These are phyloP conservation scores for Aradophagus sp. DNA, from an alignment of 1,140 invertebrate genomes.

Conservation along the genomic window DNA sequence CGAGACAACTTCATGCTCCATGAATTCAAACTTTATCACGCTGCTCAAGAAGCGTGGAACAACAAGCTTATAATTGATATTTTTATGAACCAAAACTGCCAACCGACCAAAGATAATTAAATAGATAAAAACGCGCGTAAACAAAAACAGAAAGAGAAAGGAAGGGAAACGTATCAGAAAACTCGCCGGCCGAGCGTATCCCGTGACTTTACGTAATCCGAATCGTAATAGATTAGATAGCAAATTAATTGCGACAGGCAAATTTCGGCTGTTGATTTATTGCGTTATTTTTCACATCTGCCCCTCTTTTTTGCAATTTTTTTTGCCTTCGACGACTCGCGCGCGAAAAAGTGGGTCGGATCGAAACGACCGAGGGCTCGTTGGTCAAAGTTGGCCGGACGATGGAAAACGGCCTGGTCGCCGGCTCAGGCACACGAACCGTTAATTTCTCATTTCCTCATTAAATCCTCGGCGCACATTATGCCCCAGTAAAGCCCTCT, in stretches of 20 bases:
- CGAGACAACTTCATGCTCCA: too few species aligned
- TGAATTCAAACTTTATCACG: too few species aligned
- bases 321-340: constrained; percentile 13
- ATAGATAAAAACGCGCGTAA: too few species aligned
- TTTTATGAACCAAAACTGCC: too few species aligned
- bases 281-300: constrained; percentile 41
- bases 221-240: constrained; percentile 51
- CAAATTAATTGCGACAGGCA: constrained; percentile 33
- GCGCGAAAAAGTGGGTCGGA: constrained; percentile 37
- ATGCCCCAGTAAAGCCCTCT: constrained; percentile 60
- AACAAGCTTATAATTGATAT: too few species aligned
- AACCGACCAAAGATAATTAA: too few species aligned
- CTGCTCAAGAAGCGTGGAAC: too few species aligned
- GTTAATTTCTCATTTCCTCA: constrained; percentile 74
- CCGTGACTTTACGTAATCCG: too few species aligned
- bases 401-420: constrained; percentile 58
- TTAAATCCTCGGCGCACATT: constrained; percentile 71
- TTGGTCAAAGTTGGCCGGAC: constrained; percentile 56
- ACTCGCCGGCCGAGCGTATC: too few species aligned
- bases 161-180: too few species aligned
- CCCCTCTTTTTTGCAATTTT: constrained; percentile 13
- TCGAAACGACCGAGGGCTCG: constrained; percentile 54
- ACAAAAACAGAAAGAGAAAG: too few species aligned
- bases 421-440: constrained; percentile 56
- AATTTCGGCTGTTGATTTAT: constrained; percentile 40